Conservation (phyloP, 2,888 invertebrate genomes). For the Eubasilissa splendida region DNA sequence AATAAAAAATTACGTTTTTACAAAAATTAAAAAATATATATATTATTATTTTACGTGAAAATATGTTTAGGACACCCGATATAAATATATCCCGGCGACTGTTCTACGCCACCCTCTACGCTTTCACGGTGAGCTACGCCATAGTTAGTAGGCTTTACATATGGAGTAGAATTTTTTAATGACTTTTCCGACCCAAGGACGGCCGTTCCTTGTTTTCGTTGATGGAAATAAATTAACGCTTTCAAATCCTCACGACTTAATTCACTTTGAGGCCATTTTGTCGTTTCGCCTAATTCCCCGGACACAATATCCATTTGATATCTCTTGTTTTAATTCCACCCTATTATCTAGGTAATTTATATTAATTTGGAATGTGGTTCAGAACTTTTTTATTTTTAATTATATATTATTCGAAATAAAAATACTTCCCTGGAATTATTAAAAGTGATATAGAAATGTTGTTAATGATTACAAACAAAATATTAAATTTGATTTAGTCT, state of each 20-base stretch:
- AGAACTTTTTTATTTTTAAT: not conserved
- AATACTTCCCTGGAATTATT: too few relatives aligned
- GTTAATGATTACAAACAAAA: too few relatives aligned
- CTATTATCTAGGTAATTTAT: slow-evolving; percentile 14
- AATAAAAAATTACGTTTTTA: too few relatives aligned
- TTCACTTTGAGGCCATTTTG: slow-evolving; percentile 48
- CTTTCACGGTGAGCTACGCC: not conserved
- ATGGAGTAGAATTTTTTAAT: slow-evolving; percentile 52
- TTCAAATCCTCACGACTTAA: slow-evolving; percentile 53
- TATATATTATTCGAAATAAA: too few relatives aligned
- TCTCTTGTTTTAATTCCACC: slow-evolving; percentile 19
- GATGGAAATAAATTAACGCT: slow-evolving; percentile 57
- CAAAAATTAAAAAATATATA: too few relatives aligned
- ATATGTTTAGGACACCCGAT: too few relatives aligned
- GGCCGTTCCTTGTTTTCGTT: slow-evolving; percentile 47
- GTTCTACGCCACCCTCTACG: not conserved
- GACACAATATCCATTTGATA: slow-evolving; percentile 26
- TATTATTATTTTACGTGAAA: too few relatives aligned
- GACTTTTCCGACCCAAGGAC: slow-evolving; percentile 38
- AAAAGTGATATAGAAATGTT: too few relatives aligned
- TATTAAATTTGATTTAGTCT: too few relatives aligned
- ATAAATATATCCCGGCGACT: too few relatives aligned
- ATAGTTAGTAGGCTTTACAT: slow-evolving; percentile 24
- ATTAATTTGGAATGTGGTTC: slow-evolving; percentile 1
- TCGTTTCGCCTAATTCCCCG: slow-evolving; percentile 24